Base-by-base conservation (phyloP, 2,888 invertebrate species). In the Augochlorella aurata region DNA sequence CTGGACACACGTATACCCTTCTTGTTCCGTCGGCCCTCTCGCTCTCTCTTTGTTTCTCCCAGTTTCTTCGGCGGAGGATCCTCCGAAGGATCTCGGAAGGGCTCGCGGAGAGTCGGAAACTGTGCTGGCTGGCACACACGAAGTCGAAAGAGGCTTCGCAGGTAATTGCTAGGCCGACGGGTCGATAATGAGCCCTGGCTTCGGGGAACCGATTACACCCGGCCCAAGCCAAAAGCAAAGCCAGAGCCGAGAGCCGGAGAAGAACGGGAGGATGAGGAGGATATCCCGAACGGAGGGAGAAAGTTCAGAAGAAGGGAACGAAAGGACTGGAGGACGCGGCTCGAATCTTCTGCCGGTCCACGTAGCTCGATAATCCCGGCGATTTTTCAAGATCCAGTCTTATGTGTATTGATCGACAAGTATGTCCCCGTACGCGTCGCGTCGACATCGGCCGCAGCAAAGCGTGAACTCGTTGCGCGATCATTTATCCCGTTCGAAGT, bases 91-190 rank as follows among this genome's bases (percentile, higher is more conserved):
- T 86, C 85, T 84, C 86, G 87, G 84, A 84, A 87, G 87, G 88
- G 81, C 85, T 81, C 82, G 81, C 74, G 83, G 75, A 83, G 85
- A 88, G 87, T 87, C 88, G 88, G 89, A 90, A 91, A 91, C 89
- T 91, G 90, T 88, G 88, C 76, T 89, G 89, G 88, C 90, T 90
- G 90, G 90, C 91, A 91, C 90, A 92, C 90, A 92, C 91, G 90
- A 90, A 92, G 92, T 90, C 89, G 90, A 87, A 89, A 89, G 89
- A 93, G 91, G 91, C 90, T 92, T 91, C 92, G 92, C 93, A 93
- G 93, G 93, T 93, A 93, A 93, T 93, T 93, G 93, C 93, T 92
- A 92, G 93, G 93, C 93, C 93, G 93, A 93, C 93, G 93, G 93
- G 93, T 93, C 93, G 93, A 93, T 93, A 93, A 93, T 93, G 93